These are phyloP conservation scores for Drosophila simulans DNA, from an alignment of 1,140 invertebrate species.

Conservation along the genomic window DNA sequence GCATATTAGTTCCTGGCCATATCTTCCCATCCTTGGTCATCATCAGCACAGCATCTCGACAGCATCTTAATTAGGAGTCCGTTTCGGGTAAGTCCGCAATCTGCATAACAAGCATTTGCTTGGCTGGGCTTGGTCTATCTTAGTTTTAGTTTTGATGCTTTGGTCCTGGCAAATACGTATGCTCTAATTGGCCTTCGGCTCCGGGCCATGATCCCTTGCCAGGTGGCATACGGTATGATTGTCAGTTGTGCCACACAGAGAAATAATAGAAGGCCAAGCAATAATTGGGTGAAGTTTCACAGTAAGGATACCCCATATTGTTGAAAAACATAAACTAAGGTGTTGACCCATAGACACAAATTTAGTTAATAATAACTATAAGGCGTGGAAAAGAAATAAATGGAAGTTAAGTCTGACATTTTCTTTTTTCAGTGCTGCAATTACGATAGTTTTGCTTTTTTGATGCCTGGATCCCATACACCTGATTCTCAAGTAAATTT, in stretches of 20 bases:
- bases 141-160: conserved; percentile 31
- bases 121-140: conserved; percentile 23
- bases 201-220: conserved; percentile 26
- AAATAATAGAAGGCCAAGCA: neutral
- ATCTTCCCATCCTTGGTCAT: conserved; percentile 27
- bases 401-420: neutral
- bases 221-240: conserved; percentile 14
- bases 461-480: neutral
- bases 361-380: neutral
- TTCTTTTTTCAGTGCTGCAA: conserved; percentile 18
- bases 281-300: neutral
- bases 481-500: conserved; percentile 15
- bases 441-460: conserved; percentile 21
- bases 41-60: conserved; percentile 57
- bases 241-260: neutral
- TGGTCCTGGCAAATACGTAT: conserved; percentile 44
- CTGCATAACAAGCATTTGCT: conserved; percentile 57
- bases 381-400: neutral
- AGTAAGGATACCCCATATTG: neutral
- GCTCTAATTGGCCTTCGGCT: conserved; percentile 47
- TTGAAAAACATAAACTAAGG: no score
- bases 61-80: conserved; percentile 78
- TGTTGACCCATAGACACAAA: neutral
- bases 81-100: conserved; percentile 58
- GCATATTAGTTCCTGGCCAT: conserved; percentile 45